Evolutionary conservation across 2,113 vertebrate genomes (phyloP).

Genomic region (Isichthys henryi): DNA sequence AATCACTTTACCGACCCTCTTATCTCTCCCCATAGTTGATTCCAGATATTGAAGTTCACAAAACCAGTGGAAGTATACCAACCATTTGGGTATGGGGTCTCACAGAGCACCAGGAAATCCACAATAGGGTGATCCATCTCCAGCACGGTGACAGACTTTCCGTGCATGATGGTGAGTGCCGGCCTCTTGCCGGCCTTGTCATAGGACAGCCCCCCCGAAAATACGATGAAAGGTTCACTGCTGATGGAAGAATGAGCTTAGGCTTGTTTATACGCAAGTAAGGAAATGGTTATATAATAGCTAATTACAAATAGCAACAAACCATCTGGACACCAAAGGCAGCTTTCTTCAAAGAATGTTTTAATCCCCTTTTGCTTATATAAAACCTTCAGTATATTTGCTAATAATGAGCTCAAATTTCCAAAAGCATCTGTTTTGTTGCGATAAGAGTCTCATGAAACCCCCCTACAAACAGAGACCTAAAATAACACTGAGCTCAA

Average conservation of each 20-base stretch:
- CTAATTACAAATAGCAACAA: not conserved
- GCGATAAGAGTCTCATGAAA: conserved; percentile 19
- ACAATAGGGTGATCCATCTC: conserved; percentile 98
- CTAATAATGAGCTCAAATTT: conserved; percentile 5
- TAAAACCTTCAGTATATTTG: not conserved
- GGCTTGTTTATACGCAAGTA: not conserved
- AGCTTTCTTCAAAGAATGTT: conserved; percentile 18
- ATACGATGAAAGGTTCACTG: conserved; percentile 92
- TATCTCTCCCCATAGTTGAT: not conserved
- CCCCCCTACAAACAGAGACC: not conserved
- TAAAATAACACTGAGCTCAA: not conserved
- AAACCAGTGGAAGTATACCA: conserved; percentile 37
- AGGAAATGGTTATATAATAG: not conserved
- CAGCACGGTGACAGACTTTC: conserved; percentile 92
- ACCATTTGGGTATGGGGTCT: conserved; percentile 96
- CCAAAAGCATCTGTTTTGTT: conserved; percentile 4
- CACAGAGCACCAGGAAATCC: conserved; percentile 93
- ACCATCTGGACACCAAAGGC: conserved; percentile 10
- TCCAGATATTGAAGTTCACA: not conserved
- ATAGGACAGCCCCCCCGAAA: conserved; percentile 92
- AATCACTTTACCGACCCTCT: not conserved
- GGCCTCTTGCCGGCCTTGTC: conserved; percentile 89
- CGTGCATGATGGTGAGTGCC: conserved; percentile 96
- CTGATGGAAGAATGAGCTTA: conserved; percentile 5
- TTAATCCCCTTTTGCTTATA: conserved; percentile 7